Conservation (phyloP, 2,888 invertebrate genomes). For the Hoplodrina blanda region DNA sequence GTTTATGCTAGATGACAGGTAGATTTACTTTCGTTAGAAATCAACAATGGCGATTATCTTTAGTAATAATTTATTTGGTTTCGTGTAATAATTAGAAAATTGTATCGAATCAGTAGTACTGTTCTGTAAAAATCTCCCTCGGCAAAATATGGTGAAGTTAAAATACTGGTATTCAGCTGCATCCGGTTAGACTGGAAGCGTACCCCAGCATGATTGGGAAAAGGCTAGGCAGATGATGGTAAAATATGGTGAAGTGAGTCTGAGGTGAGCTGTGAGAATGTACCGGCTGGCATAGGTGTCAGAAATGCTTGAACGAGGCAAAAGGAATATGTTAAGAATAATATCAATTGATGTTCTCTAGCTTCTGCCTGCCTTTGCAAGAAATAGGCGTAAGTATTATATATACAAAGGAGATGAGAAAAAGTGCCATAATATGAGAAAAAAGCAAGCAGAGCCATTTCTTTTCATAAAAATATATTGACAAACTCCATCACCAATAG, state of each 20-base stretch:
- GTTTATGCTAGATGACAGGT: conserved; percentile 52
- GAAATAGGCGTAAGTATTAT: not conserved
- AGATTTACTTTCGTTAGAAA: conserved; percentile 54
- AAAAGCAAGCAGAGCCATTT: not conserved
- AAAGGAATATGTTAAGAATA: not conserved
- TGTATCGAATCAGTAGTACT: no score
- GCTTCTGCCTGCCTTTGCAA: not conserved
- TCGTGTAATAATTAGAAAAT: not conserved
- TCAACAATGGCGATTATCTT: conserved; percentile 31
- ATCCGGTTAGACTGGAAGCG: no score
- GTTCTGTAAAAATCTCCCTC: no score
- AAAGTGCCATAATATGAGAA: not conserved
- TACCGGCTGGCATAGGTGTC: no score
- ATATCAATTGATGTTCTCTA: not conserved
- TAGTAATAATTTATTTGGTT: conserved; percentile 16
- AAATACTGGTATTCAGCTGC: no score
- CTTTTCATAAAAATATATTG: no score
- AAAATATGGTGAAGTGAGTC: no score
- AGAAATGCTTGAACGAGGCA: not conserved
- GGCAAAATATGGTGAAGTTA: no score
- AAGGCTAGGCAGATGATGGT: no score
- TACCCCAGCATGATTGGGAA: no score
- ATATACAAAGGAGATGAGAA: not conserved
- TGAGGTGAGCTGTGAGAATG: no score
- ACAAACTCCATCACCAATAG: no score